Percentiles rank a stretch among this genome's conserved stretches.
These are phyloP conservation scores for Mustela lutreola DNA, from an alignment of 2,113 vertebrate species.

Conservation along the genomic window DNA sequence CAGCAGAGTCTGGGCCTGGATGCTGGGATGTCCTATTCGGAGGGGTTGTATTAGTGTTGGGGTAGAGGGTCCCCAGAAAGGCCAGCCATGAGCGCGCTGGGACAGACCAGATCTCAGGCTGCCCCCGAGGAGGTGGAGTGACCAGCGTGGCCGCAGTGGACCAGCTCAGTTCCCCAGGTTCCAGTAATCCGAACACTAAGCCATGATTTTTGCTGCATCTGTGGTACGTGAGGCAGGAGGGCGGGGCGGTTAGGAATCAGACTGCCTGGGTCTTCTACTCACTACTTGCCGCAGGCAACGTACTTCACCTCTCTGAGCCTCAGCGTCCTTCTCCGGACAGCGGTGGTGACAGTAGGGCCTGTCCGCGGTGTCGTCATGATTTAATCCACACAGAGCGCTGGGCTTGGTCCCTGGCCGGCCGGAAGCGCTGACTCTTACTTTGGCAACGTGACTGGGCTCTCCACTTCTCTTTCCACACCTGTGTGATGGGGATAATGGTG, in stretches of 20 bases:
- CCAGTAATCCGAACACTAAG: background rate
- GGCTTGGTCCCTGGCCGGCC: background rate
- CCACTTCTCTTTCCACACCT: background rate
- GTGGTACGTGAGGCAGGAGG: background rate
- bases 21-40: background rate
- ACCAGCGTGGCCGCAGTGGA: background rate
- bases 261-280: background rate
- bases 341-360: background rate
- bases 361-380: rapidly evolving
- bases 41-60: background rate
- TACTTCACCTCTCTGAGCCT: background rate
- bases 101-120: background rate
- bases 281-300: background rate
- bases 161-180: background rate
- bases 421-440: background rate
- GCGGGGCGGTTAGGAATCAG: background rate
- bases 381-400: background rate
- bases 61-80: background rate
- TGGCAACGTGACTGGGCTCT: background rate
- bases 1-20: background rate
- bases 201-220: background rate
- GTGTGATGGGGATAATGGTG: background rate
- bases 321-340: background rate
- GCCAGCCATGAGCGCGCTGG: background rate
- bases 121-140: background rate